Evolutionary conservation across 2,797 vertebrate species (phyloP).

Genomic region (Tolypeutes matacus): DNA sequence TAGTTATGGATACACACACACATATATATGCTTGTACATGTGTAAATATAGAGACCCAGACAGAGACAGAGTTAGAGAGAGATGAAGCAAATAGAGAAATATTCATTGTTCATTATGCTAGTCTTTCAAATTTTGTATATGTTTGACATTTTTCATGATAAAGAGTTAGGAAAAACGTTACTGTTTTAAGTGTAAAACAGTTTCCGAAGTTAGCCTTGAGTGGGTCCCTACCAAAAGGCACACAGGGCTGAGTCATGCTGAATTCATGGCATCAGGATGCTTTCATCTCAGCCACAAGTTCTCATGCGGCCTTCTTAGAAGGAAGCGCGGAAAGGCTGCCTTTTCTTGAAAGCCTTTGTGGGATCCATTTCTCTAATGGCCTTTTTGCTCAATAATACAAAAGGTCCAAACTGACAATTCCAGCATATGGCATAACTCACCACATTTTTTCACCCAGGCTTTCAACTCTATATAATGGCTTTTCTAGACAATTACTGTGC

Average conservation of each 20-base stretch:
- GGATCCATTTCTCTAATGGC: not conserved
- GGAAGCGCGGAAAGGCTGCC: not conserved
- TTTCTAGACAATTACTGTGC: not conserved
- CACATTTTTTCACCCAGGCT: not conserved
- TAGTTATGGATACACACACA: too few relatives aligned
- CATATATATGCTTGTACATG: too few relatives aligned
- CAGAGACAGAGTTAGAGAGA: not conserved
- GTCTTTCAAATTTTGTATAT: not conserved
- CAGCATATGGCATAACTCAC: not conserved
- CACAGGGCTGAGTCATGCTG: fast-evolving
- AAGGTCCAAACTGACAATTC: not conserved
- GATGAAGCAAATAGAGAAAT: not conserved
- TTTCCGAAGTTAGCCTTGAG: not conserved
- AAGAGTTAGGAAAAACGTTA: not conserved
- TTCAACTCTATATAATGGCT: not conserved
- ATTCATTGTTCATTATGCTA: fast-evolving
- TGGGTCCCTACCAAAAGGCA: not conserved
- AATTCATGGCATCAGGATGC: not conserved
- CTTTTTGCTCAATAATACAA: not conserved
- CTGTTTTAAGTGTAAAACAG: not conserved
- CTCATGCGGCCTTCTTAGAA: not conserved
- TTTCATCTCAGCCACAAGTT: not conserved
- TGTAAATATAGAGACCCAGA: too few relatives aligned
- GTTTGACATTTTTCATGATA: not conserved
- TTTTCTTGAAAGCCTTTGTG: not conserved